phyloP scores from a whole-genome alignment of 2,113 vertebrate genomes.

The Gopherus evgoodei region DNA sequence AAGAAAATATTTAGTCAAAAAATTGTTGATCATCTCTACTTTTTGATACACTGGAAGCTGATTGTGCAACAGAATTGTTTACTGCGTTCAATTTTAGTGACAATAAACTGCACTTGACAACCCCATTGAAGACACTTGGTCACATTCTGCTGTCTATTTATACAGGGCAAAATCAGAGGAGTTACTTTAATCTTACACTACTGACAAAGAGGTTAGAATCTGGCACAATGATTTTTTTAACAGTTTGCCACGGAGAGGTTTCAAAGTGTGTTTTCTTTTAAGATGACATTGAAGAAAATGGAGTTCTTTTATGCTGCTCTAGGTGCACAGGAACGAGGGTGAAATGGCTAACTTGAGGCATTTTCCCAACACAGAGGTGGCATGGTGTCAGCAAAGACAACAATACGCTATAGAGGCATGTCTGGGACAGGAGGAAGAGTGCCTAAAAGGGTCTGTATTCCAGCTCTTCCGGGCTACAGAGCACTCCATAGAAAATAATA shows the following conservation, averaged over 20 bases:
- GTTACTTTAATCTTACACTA: neutral
- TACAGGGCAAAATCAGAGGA: neutral
- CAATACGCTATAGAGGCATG: no score
- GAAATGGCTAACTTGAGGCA: neutral
- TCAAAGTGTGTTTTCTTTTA: neutral
- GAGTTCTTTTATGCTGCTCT: neutral
- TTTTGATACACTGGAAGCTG: neutral
- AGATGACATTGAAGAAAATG: neutral
- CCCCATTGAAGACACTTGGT: neutral
- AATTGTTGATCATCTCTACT: no score
- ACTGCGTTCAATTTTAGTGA: neutral
- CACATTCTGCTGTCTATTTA: neutral
- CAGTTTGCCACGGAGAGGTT: neutral
- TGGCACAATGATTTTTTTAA: neutral
- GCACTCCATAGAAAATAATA: no score
- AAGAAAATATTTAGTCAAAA: no score
- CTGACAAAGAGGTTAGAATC: neutral
- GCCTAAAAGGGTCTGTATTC: no score
- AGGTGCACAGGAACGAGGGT: neutral
- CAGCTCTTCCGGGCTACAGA: no score
- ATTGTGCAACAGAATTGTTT: neutral
- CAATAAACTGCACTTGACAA: neutral
- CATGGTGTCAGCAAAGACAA: no score
- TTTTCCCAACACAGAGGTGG: no score
- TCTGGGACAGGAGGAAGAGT: no score